These are phyloP conservation scores for Anabacerthia variegaticeps DNA, from an alignment of 2,797 vertebrate genomes.

Conservation along the genomic window DNA sequence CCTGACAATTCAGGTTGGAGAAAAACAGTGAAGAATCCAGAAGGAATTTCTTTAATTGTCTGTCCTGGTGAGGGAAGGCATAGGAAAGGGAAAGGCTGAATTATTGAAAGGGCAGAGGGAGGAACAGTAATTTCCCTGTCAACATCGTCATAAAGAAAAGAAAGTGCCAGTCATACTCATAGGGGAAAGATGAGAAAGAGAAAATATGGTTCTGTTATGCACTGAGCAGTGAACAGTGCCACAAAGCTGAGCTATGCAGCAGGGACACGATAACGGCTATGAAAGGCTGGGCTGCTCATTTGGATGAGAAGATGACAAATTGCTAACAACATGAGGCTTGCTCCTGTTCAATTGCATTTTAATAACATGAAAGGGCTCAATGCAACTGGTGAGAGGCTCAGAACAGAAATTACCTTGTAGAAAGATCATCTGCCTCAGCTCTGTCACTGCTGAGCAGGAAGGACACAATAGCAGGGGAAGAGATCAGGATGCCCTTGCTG, in stretches of 20 bases:
- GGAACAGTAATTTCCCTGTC: neutral
- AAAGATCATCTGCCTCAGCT: neutral
- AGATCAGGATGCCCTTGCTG: neutral
- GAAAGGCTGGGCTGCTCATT: neutral
- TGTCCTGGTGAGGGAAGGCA: accelerated
- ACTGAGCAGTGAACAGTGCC: neutral
- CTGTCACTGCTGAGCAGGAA: neutral
- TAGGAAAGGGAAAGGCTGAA: neutral
- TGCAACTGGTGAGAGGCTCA: neutral
- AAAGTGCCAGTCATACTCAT: neutral
- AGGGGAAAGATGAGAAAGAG: neutral
- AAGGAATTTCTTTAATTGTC: neutral
- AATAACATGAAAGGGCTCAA: neutral
- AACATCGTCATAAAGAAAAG: neutral
- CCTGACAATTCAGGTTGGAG: neutral
- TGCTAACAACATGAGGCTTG: neutral
- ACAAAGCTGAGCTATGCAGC: neutral
- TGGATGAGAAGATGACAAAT: slow-evolving; percentile 3
- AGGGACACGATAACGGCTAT: neutral
- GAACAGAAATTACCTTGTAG: neutral
- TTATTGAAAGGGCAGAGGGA: neutral
- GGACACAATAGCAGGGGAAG: neutral
- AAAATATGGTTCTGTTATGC: neutral
- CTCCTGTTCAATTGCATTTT: neutral
- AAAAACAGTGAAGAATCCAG: neutral